phyloP scores from a whole-genome alignment of 2,113 vertebrate genomes.

The Promerops cafer region DNA sequence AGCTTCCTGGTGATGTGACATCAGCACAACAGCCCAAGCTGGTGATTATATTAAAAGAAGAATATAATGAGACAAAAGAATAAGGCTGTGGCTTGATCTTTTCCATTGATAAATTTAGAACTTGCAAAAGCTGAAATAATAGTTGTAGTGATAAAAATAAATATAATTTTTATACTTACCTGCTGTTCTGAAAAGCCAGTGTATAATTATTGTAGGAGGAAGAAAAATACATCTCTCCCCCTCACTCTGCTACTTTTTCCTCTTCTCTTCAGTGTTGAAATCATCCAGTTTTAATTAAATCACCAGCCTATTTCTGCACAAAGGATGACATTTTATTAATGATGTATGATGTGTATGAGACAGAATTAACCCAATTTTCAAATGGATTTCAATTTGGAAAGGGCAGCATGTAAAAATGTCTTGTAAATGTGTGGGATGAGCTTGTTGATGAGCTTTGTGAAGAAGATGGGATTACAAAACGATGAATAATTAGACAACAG shows the following conservation, averaged over 20 bases:
- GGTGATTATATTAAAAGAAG: slow-evolving; percentile 56
- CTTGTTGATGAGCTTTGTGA: neutral
- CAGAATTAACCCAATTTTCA: slow-evolving; percentile 49
- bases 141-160: slow-evolving; percentile 49
- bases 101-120: slow-evolving; percentile 70
- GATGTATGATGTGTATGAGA: slow-evolving; percentile 30
- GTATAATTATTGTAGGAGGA: slow-evolving; percentile 18
- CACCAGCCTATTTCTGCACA: slow-evolving; percentile 18
- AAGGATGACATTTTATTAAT: slow-evolving; percentile 58
- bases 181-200: neutral
- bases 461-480: neutral
- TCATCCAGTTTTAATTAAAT: slow-evolving; percentile 45
- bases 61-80: slow-evolving; percentile 51
- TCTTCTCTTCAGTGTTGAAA: neutral
- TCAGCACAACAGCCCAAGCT: slow-evolving; percentile 34
- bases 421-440: slow-evolving; percentile 4
- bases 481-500: neutral
- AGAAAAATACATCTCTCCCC: slow-evolving; percentile 42
- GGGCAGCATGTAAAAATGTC: slow-evolving; percentile 18
- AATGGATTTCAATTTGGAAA: slow-evolving; percentile 43
- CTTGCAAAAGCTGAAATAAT: slow-evolving; percentile 52
- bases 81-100: slow-evolving; percentile 42
- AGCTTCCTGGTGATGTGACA: slow-evolving; percentile 59
- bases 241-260: neutral
- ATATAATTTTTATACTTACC: slow-evolving; percentile 32